These are phyloP conservation scores for Paedocypris sp. DNA, from an alignment of 2,113 vertebrate genomes.

Conservation along the genomic window DNA sequence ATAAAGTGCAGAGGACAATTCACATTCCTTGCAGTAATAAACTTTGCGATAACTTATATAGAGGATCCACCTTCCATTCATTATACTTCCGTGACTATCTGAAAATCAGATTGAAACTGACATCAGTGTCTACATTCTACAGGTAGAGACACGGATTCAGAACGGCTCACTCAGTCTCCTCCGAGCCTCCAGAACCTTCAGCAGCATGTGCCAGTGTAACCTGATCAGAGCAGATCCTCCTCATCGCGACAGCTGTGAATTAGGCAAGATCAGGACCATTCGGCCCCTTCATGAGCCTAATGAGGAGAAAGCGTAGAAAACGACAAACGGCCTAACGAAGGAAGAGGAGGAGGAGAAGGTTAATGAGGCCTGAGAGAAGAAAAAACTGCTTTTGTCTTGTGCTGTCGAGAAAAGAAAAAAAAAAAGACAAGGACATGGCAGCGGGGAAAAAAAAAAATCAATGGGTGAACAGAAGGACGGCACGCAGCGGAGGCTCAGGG, in stretches of 20 bases:
- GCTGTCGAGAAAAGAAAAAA: slow-evolving; percentile 17
- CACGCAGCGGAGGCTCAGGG: slow-evolving; percentile 10
- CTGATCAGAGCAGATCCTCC: too few relatives aligned
- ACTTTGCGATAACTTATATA: too few relatives aligned
- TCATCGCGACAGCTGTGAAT: too few relatives aligned
- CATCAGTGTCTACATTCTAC: too few relatives aligned
- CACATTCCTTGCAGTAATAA: too few relatives aligned
- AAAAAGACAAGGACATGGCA: background rate
- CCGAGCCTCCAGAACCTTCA: too few relatives aligned
- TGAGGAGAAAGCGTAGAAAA: slow-evolving; percentile 15
- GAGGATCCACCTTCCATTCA: too few relatives aligned
- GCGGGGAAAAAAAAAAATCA: slow-evolving; percentile 14
- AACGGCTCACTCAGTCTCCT: too few relatives aligned
- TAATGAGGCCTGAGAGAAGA: slow-evolving; percentile 26
- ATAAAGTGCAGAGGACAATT: too few relatives aligned
- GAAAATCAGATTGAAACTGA: too few relatives aligned
- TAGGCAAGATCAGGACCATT: background rate
- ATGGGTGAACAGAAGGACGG: slow-evolving; percentile 40
- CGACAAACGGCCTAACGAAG: background rate
- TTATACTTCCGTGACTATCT: too few relatives aligned
- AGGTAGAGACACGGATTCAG: too few relatives aligned
- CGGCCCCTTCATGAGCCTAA: slow-evolving; percentile 1
- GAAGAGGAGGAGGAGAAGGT: slow-evolving; percentile 28
- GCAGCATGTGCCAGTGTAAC: background rate
- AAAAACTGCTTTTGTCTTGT: slow-evolving; percentile 30